Percentiles rank a stretch among this genome's conserved stretches.
These are phyloP conservation scores for Scarus forsteni DNA, from an alignment of 2,797 vertebrate genomes.

Conservation along the genomic window DNA sequence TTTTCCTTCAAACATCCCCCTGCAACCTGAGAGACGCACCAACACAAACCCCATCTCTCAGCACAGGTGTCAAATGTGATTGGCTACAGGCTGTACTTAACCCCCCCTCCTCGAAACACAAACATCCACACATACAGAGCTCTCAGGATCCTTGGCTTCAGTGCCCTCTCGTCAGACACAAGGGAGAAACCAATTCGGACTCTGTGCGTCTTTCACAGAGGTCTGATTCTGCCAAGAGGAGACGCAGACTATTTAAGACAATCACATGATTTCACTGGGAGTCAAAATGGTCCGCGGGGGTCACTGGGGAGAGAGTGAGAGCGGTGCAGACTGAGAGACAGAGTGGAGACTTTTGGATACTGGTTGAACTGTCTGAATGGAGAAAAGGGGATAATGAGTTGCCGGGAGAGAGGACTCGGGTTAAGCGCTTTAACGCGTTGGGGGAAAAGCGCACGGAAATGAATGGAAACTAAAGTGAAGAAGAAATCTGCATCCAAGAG, in stretches of 20 bases:
- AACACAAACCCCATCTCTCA: slow-evolving; percentile 29
- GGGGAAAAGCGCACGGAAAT: slow-evolving; percentile 46
- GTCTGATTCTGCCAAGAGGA: slow-evolving; percentile 50
- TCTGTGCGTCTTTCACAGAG: slow-evolving; percentile 44
- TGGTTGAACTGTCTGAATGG: slow-evolving; percentile 41
- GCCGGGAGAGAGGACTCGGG: slow-evolving; percentile 47
- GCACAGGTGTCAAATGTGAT: slow-evolving; percentile 80
- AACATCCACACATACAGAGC: slow-evolving; percentile 16
- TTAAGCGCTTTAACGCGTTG: slow-evolving; percentile 46
- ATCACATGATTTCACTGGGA: slow-evolving; percentile 78
- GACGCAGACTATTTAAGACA: slow-evolving; percentile 68
- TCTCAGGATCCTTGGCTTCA: slow-evolving; percentile 15
- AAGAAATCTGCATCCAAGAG: slow-evolving; percentile 35
- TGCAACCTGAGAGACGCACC: slow-evolving; percentile 36
- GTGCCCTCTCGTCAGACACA: slow-evolving; percentile 40
- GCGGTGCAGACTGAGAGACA: slow-evolving; percentile 33
- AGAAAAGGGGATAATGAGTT: slow-evolving; percentile 56
- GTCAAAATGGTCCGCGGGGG: slow-evolving; percentile 71
- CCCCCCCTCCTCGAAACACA: slow-evolving; percentile 18
- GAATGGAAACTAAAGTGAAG: slow-evolving; percentile 55
- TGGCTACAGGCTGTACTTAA: slow-evolving; percentile 62
- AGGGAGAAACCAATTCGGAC: slow-evolving; percentile 20
- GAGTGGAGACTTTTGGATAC: slow-evolving; percentile 11
- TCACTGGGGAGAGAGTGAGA: slow-evolving; percentile 66
- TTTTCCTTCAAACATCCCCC: background rate